Percentiles rank a stretch among this genome's conserved stretches.
phyloP scores from a whole-genome alignment of 1,140 invertebrate genomes.

The Teleopsis dalmanni region DNA sequence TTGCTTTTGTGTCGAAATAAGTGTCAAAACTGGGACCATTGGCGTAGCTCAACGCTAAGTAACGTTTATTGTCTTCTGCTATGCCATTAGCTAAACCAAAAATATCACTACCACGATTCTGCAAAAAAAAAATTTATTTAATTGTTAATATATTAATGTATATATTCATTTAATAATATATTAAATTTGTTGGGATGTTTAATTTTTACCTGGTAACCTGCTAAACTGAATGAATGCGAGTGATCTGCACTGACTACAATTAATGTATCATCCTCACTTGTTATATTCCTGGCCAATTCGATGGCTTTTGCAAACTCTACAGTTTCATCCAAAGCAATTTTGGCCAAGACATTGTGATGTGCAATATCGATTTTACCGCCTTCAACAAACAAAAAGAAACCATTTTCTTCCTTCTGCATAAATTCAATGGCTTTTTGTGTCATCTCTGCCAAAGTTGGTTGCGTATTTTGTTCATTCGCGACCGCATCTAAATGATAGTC shows the following conservation, averaged over 20 bases:
- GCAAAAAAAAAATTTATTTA: neutral
- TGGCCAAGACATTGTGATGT: constrained; percentile 66
- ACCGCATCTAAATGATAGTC: constrained; percentile 52
- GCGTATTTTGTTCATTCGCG: constrained; percentile 45
- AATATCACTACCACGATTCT: constrained; percentile 47
- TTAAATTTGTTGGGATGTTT: neutral
- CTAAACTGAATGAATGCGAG: constrained; percentile 57
- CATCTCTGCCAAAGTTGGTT: constrained; percentile 72
- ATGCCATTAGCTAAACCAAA: constrained; percentile 39
- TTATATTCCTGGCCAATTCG: constrained; percentile 46
- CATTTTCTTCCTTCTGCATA: constrained; percentile 65
- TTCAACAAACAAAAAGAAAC: constrained; percentile 54
- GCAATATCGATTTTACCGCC: constrained; percentile 74
- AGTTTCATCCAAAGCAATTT: constrained; percentile 60
- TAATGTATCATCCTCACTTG: constrained; percentile 53
- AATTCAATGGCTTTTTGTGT: constrained; percentile 71
- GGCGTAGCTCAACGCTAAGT: constrained; percentile 64
- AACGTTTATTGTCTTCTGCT: constrained; percentile 49
- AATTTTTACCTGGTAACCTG: constrained; percentile 52
- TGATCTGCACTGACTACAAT: constrained; percentile 64
- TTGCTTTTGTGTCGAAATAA: constrained; percentile 26
- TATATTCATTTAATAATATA: neutral
- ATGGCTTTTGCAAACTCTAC: constrained; percentile 55
- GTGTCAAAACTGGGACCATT: constrained; percentile 55
- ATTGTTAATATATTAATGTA: neutral